Percentiles rank a stretch among this genome's conserved stretches.
Conservation (phyloP, 2,888 invertebrate species). For the Cantharis rufa region DNA sequence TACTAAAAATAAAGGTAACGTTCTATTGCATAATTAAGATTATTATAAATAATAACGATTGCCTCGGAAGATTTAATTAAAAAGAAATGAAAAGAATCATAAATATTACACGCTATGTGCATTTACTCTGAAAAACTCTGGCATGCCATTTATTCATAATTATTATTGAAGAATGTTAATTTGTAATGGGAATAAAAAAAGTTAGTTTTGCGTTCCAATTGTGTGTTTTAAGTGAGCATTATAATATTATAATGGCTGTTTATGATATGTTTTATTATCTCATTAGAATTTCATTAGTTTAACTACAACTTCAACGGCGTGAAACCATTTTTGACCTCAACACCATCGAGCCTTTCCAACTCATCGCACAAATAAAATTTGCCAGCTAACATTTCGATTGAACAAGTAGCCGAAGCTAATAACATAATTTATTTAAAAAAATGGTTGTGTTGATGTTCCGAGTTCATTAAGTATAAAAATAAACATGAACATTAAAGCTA, state of each 20-base stretch:
- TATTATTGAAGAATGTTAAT: slow-evolving; percentile 19
- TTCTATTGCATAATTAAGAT: slow-evolving; percentile 9
- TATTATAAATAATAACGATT: slow-evolving; percentile 15
- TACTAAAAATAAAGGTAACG: neutral
- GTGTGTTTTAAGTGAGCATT: slow-evolving; percentile 18
- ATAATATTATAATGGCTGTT: slow-evolving; percentile 16
- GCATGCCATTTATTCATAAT: slow-evolving; percentile 19
- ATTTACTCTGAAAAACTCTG: neutral
- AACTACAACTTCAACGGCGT: slow-evolving; percentile 1
- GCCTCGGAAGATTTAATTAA: slow-evolving; percentile 11
- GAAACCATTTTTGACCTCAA: neutral
- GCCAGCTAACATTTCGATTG: neutral
- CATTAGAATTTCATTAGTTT: slow-evolving; percentile 12
- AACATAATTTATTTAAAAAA: slow-evolving; percentile 13
- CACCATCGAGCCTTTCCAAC: neutral
- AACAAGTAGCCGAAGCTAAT: neutral
- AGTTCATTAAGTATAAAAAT: slow-evolving; percentile 27
- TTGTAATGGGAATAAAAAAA: slow-evolving; percentile 16
- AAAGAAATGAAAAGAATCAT: slow-evolving; percentile 13
- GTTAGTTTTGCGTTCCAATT: slow-evolving; percentile 18
- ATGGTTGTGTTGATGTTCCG: slow-evolving; percentile 11
- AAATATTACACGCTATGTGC: slow-evolving; percentile 12
- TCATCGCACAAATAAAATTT: neutral
- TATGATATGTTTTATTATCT: slow-evolving; percentile 8
- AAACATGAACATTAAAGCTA: slow-evolving; percentile 30